Evolutionary conservation across 1,140 invertebrate species (phyloP).

Genomic region (Mycetomoellerius zeteki): DNA sequence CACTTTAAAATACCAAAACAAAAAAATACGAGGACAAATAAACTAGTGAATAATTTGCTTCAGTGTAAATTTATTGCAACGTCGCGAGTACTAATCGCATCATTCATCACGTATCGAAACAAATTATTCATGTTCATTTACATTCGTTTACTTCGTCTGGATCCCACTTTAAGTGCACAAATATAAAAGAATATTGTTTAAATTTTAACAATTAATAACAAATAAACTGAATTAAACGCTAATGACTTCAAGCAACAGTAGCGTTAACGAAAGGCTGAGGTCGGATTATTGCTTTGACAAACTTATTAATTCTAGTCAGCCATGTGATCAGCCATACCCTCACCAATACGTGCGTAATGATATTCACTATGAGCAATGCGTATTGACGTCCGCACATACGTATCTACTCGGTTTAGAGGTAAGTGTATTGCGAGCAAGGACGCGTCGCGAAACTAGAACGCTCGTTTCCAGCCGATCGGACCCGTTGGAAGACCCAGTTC

Average conservation of each 20-base stretch:
- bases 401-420: slow-evolving; percentile 70
- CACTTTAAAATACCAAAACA: not conserved
- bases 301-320: slow-evolving; percentile 54
- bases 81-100: not conserved
- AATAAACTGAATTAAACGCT: not conserved
- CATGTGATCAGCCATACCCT: slow-evolving; percentile 29
- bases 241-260: not conserved
- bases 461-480: slow-evolving; percentile 64
- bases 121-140: not conserved
- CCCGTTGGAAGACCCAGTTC: slow-evolving; percentile 71
- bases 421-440: slow-evolving; percentile 77
- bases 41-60: not conserved
- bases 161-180: not conserved
- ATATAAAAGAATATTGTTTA: not conserved
- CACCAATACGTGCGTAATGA: slow-evolving; percentile 56
- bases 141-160: not conserved
- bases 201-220: slow-evolving; percentile 3
- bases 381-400: slow-evolving; percentile 62
- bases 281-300: not conserved
- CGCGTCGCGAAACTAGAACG: slow-evolving; percentile 72
- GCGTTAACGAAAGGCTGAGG: not conserved
- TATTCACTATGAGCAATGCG: slow-evolving; percentile 65
- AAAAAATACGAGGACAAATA: not conserved
- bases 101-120: not conserved
- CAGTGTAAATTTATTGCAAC: not conserved